A percentile compares a stretch with the other conserved stretches of the same genome.
Conservation (phyloP, 2,113 vertebrate species). For the Zeus faber region DNA sequence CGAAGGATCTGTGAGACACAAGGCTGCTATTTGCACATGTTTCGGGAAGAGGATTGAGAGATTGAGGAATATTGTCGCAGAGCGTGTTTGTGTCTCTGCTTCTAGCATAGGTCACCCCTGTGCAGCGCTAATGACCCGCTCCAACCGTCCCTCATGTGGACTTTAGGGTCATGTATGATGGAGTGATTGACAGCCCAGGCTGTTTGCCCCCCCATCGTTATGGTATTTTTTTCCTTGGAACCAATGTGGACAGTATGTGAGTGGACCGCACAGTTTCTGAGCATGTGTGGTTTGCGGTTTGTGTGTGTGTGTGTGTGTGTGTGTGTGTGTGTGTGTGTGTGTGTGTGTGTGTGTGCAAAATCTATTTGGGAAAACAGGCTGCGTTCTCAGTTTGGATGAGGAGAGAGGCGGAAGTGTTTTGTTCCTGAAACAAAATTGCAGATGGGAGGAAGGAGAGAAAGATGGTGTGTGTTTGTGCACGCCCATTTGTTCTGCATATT, state of each 20-base stretch:
- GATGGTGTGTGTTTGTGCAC: conserved; percentile 1
- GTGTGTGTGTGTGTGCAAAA: background rate
- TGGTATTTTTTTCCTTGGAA: conserved; percentile 10
- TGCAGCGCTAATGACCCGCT: too few relatives aligned
- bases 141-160: too few relatives aligned
- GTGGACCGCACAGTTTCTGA: conserved; percentile 9
- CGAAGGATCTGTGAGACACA: too few relatives aligned
- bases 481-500: background rate
- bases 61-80: too few relatives aligned
- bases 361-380: conserved; percentile 18
- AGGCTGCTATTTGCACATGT: too few relatives aligned
- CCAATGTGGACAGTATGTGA: too few relatives aligned
- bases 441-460: background rate
- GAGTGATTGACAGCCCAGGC: conserved; percentile 24
- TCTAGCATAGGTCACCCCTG: background rate
- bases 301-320: background rate
- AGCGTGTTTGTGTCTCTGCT: background rate
- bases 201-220: conserved; percentile 17
- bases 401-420: conserved; percentile 17
- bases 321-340: background rate
- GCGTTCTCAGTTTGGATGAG: conserved; percentile 1
- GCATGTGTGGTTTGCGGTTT: background rate
- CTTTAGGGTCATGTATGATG: too few relatives aligned
- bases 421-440: conserved; percentile 36
- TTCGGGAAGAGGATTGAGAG: too few relatives aligned